Percentiles rank a stretch among this genome's conserved stretches.
Conservation (phyloP, 2,113 vertebrate species). For the Coracopsis vasa region DNA sequence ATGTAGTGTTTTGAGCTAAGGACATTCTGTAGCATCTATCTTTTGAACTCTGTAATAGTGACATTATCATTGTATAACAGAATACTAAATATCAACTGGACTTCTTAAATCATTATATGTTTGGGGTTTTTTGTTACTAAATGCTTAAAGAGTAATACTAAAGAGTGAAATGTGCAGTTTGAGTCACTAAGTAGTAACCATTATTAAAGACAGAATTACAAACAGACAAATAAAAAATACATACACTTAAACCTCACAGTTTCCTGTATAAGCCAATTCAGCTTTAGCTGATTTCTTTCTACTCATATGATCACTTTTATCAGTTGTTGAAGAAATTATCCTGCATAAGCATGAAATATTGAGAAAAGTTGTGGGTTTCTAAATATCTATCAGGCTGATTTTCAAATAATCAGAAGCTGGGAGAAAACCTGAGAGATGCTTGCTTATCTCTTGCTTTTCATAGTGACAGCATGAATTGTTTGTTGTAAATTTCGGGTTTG, state of each 20-base stretch:
- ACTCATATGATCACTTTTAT: neutral
- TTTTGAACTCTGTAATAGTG: neutral
- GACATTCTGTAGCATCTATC: neutral
- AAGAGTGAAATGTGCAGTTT: neutral
- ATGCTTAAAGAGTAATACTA: neutral
- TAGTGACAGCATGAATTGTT: neutral
- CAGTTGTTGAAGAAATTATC: neutral
- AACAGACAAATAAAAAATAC: neutral
- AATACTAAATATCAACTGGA: neutral
- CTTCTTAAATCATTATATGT: neutral
- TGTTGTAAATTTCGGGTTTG: neutral
- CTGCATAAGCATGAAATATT: neutral
- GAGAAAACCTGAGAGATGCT: neutral
- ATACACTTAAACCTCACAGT: neutral
- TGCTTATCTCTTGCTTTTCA: neutral
- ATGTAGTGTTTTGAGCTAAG: conserved; percentile 6
- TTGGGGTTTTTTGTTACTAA: fast-evolving
- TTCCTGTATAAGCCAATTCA: neutral
- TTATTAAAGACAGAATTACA: neutral
- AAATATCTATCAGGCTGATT: neutral
- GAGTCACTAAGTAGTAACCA: neutral
- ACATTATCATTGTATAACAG: neutral
- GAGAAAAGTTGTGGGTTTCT: neutral
- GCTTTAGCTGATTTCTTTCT: neutral
- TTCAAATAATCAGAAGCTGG: neutral